Evolutionary conservation across 2,113 vertebrate species (phyloP).

Genomic region (Petromus typicus): DNA sequence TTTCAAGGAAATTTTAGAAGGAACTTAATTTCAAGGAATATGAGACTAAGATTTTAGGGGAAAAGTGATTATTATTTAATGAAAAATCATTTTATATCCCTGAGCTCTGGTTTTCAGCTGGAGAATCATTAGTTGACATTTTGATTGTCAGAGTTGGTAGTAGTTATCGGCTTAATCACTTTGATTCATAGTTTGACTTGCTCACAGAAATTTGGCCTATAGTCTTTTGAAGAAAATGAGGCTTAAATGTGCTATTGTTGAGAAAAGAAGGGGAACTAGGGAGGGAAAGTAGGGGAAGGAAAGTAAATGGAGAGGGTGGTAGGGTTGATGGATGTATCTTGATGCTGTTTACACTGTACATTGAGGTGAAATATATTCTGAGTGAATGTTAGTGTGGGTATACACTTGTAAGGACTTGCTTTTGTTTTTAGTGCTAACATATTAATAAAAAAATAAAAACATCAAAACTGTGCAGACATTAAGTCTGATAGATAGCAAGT

Average conservation of each 20-base stretch:
- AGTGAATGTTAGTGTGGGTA: too few species aligned
- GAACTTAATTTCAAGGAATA: constrained; percentile 42
- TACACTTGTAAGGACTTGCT: too few species aligned
- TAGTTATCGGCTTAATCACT: constrained; percentile 28
- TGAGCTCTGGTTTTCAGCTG: constrained; percentile 30
- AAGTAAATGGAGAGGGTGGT: too few species aligned
- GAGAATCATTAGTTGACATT: constrained; percentile 50
- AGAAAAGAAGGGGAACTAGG: not conserved
- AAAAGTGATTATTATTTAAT: constrained; percentile 44
- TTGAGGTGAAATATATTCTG: too few species aligned
- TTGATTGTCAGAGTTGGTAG: constrained; percentile 55
- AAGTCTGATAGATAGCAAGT: constrained; percentile 36
- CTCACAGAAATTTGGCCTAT: constrained; percentile 45
- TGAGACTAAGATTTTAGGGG: constrained; percentile 40
- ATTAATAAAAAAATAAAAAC: too few species aligned
- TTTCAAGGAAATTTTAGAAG: constrained; percentile 35
- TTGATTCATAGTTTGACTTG: constrained; percentile 48
- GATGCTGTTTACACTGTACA: too few species aligned
- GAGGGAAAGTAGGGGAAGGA: too few species aligned
- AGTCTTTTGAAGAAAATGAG: constrained; percentile 61
- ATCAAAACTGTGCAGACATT: constrained; percentile 17
- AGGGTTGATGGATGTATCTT: too few species aligned
- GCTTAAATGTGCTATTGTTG: constrained; percentile 50
- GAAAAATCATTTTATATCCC: constrained; percentile 57
- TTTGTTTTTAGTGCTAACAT: too few species aligned